Evolutionary conservation across 2,888 invertebrate genomes (phyloP).

Genomic region (Erannis defoliaria): DNA sequence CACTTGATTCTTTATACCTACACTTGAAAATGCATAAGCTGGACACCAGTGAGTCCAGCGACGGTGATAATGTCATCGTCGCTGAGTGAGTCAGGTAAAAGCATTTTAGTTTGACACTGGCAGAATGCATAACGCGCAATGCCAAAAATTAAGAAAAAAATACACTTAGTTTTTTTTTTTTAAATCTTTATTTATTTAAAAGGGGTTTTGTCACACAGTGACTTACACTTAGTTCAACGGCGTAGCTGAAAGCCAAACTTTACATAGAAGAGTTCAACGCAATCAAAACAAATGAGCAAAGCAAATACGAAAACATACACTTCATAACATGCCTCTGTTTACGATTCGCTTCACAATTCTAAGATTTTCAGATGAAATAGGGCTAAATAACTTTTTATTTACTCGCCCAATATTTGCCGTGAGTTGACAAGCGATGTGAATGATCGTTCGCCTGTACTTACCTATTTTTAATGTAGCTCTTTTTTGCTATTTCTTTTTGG

Average conservation of each 20-base stretch:
- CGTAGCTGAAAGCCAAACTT: not conserved
- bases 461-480: not conserved
- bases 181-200: no score
- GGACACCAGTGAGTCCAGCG: no score
- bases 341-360: slow-evolving; percentile 8
- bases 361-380: slow-evolving; percentile 12
- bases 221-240: no score
- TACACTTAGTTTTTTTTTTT: no score
- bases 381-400: slow-evolving; percentile 24
- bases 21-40: no score
- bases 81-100: no score
- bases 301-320: slow-evolving; percentile 9
- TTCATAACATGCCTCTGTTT: slow-evolving; percentile 1
- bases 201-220: no score
- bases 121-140: no score
- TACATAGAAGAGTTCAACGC: not conserved
- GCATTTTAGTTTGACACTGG: no score
- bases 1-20: no score
- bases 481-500: not conserved
- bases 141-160: no score
- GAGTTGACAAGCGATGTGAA: slow-evolving; percentile 10
- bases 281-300: not conserved
- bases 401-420: slow-evolving; percentile 9
- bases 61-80: no score
- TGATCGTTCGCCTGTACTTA: not conserved